A percentile compares a stretch with the other conserved stretches of the same genome.
phyloP scores from a whole-genome alignment of 1,140 invertebrate genomes.

The Drosophila dunni region DNA sequence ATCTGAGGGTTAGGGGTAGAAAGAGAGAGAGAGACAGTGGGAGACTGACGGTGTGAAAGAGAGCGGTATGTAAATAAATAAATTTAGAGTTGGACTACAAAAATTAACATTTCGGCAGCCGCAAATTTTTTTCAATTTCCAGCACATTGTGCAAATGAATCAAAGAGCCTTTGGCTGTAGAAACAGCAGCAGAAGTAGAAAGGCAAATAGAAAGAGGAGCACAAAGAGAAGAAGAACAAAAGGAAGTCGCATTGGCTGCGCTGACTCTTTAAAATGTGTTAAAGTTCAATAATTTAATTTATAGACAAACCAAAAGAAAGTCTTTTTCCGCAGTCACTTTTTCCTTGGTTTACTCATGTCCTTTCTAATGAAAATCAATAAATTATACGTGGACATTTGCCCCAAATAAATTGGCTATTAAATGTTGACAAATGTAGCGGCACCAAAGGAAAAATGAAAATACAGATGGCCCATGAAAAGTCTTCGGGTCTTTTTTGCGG shows the following conservation, averaged over 20 bases:
- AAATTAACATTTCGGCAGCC: slow-evolving; percentile 51
- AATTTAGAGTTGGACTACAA: slow-evolving; percentile 39
- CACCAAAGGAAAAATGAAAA: slow-evolving; percentile 1
- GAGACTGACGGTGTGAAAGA: neutral
- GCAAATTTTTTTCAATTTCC: slow-evolving; percentile 30
- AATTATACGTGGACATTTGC: slow-evolving; percentile 33
- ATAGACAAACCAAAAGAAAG: neutral
- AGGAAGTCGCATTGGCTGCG: neutral
- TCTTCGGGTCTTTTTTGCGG: slow-evolving; percentile 15
- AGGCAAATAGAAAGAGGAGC: neutral
- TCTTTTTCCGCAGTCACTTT: neutral
- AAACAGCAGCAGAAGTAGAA: neutral
- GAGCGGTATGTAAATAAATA: slow-evolving; percentile 48
- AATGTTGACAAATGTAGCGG: slow-evolving; percentile 30
- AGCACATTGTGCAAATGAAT: slow-evolving; percentile 41
- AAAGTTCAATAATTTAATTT: too few relatives aligned
- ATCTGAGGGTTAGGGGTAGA: neutral
- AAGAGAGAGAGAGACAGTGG: neutral
- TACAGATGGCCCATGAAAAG: slow-evolving; percentile 20
- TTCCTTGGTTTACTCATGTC: neutral
- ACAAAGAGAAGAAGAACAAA: neutral
- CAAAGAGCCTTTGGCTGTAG: slow-evolving; percentile 12
- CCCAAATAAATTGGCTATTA: slow-evolving; percentile 29
- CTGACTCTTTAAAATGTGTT: slow-evolving; percentile 1
- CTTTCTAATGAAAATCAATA: slow-evolving; percentile 42